Conservation (phyloP, 2,797 vertebrate genomes). For the Lutjanus argentimaculatus region DNA sequence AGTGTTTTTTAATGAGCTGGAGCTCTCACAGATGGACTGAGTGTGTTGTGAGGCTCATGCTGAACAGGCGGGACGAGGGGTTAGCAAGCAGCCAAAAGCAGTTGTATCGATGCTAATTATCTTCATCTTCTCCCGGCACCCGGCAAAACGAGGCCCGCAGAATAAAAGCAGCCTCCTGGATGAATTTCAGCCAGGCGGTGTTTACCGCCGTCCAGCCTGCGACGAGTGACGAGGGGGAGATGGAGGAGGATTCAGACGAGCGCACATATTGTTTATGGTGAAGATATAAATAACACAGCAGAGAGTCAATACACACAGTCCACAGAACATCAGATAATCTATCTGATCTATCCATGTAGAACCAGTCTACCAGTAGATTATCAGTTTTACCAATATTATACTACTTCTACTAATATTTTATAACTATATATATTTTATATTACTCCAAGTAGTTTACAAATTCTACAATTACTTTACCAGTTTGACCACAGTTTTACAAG, state of each 20-base stretch:
- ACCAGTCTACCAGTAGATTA: no score
- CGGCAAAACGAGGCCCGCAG: slow-evolving; percentile 15
- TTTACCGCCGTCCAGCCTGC: slow-evolving; percentile 15
- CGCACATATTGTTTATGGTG: background rate
- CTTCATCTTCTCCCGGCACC: slow-evolving; percentile 41
- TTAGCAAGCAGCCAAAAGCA: slow-evolving; percentile 52
- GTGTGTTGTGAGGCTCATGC: slow-evolving; percentile 45
- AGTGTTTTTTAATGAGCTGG: slow-evolving; percentile 74
- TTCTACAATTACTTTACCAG: no score
- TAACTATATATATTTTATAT: no score
- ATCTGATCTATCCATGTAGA: no score
- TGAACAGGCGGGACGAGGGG: slow-evolving; percentile 48
- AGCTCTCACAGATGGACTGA: slow-evolving; percentile 59
- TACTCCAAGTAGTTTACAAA: no score
- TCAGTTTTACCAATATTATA: no score
- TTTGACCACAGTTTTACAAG: no score
- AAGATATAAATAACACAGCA: background rate
- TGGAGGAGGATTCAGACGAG: background rate
- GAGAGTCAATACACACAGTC: no score
- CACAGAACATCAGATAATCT: no score
- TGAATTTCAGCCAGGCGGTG: slow-evolving; percentile 1
- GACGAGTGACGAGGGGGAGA: background rate
- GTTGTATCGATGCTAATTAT: slow-evolving; percentile 48
- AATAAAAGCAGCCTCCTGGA: slow-evolving; percentile 36
- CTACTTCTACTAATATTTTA: no score